Percentiles rank a stretch among this genome's conserved stretches.
Evolutionary conservation across 2,113 vertebrate genomes (phyloP).

Genomic region (Cnemophilus loriae): DNA sequence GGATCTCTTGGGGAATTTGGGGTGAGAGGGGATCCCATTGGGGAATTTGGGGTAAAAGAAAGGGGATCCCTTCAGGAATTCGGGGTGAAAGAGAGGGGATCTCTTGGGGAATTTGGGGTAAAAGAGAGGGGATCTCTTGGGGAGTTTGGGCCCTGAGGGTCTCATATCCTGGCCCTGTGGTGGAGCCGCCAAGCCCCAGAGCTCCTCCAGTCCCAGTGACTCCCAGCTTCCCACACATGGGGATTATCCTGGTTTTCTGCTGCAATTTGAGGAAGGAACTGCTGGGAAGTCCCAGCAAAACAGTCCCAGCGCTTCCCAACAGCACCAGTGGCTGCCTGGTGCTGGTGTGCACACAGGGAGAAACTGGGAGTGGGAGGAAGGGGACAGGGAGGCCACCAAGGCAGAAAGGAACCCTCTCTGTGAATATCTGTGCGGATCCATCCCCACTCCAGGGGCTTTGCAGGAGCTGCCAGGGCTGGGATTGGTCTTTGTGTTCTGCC

Average conservation of each 20-base stretch:
- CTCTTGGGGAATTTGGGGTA: neutral
- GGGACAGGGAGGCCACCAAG: neutral
- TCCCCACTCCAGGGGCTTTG: neutral
- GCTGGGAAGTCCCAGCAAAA: neutral
- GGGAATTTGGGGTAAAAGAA: neutral
- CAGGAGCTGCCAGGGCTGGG: neutral
- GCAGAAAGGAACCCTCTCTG: neutral
- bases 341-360: neutral
- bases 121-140: no score
- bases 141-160: neutral
- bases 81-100: neutral
- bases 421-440: accelerated
- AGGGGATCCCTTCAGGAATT: neutral
- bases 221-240: neutral
- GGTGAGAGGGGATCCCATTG: neutral
- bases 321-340: neutral
- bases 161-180: neutral
- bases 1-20: neutral
- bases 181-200: neutral
- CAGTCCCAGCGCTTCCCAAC: neutral
- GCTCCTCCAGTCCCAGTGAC: neutral
- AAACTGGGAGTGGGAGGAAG: neutral
- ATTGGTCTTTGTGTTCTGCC: neutral
- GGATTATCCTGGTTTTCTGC: neutral
- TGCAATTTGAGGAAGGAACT: neutral